A percentile compares a stretch with the other conserved stretches of the same genome.
Evolutionary conservation across 2,113 vertebrate species (phyloP).

Genomic region (Phasianus colchicus): DNA sequence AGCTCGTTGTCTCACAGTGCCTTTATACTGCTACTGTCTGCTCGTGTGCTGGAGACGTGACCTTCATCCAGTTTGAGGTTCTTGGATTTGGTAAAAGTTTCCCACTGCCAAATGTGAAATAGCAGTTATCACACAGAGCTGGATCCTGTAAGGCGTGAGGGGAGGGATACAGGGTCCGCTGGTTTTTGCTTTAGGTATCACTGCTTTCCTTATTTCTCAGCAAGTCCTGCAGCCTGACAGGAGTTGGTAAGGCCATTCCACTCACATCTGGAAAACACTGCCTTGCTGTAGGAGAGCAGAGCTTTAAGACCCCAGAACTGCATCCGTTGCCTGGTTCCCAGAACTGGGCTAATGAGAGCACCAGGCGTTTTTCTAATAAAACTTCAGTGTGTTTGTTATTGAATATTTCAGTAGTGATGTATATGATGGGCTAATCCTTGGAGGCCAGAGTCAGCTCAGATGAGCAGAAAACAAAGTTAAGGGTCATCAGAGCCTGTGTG

Average conservation of each 20-base stretch:
- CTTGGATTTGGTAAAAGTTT: not conserved
- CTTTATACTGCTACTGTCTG: not conserved
- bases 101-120: not conserved
- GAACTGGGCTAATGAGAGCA: not conserved
- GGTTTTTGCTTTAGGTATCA: not conserved
- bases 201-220: not conserved
- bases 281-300: not conserved
- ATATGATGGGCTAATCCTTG: fast-evolving
- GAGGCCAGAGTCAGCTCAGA: not conserved
- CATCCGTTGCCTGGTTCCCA: not conserved
- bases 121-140: not conserved
- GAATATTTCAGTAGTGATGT: fast-evolving
- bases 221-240: not conserved
- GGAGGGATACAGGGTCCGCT: not conserved
- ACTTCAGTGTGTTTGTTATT: not conserved
- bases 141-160: not conserved
- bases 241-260: fast-evolving
- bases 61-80: not conserved
- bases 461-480: not conserved
- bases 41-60: fast-evolving
- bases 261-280: not conserved
- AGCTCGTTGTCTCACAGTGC: not conserved
- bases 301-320: not conserved
- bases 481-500: not conserved
- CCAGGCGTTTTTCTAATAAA: not conserved